Evolutionary conservation across 2,888 invertebrate genomes (phyloP).

Genomic region (Nemapogon koenigi): DNA sequence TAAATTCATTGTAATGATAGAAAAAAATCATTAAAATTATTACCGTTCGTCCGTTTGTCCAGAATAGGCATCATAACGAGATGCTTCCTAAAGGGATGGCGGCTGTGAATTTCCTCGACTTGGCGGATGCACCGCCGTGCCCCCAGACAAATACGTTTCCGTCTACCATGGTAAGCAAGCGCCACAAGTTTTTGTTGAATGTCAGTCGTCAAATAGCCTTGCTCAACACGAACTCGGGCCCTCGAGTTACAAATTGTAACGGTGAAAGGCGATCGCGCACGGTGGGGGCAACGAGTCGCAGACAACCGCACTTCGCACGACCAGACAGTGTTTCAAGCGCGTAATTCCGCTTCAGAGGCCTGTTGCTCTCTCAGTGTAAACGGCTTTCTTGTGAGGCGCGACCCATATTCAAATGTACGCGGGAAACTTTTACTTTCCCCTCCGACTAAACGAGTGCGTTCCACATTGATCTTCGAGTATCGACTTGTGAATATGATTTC

Average conservation of each 20-base stretch:
- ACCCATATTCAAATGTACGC: constrained; percentile 11
- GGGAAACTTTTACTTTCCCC: constrained; percentile 12
- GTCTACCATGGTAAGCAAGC: no score
- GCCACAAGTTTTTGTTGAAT: constrained; percentile 52
- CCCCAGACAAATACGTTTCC: no score
- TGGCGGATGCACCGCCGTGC: no score
- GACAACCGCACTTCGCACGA: no score
- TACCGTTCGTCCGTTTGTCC: no score
- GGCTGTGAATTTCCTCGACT: no score
- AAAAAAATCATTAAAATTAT: no score
- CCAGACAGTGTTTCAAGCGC: no score
- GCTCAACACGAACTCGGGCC: constrained; percentile 49
- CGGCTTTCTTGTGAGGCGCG: constrained; percentile 7
- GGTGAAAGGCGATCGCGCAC: constrained; percentile 46
- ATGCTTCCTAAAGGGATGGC: no score
- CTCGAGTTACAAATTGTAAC: constrained; percentile 45
- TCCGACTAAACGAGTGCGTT: not conserved
- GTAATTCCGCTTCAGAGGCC: no score
- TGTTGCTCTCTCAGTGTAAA: not conserved
- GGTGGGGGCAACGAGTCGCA: constrained; percentile 28
- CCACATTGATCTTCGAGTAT: constrained; percentile 2
- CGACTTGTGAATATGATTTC: not conserved
- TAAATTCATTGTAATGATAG: no score
- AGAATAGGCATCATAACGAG: no score
- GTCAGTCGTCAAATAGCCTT: constrained; percentile 59